Conservation (phyloP, 53 echinoderm and acorn worm species). For the Patiria pectinifera region DNA sequence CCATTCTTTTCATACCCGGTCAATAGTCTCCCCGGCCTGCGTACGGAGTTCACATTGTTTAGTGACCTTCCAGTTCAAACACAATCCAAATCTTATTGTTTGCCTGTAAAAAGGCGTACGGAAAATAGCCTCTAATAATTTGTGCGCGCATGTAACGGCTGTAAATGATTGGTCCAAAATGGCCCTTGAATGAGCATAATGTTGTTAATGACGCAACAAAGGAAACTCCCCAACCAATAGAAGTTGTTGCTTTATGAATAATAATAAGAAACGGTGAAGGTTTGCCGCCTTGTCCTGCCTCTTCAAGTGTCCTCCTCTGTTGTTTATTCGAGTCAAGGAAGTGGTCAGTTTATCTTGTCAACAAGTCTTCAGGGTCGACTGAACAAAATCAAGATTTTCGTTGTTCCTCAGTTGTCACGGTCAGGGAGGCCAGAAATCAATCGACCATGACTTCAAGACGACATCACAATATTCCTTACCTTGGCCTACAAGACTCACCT, state of each 20-base stretch:
- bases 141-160: neutral
- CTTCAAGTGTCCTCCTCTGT: neutral
- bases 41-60: neutral
- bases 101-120: constrained; percentile 22
- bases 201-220: constrained; percentile 41
- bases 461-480: neutral
- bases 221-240: neutral
- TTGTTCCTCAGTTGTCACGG: neutral
- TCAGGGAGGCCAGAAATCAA: neutral
- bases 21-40: constrained; percentile 4
- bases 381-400: neutral
- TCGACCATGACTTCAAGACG: neutral
- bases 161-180: neutral
- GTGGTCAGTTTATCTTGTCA: constrained; percentile 7
- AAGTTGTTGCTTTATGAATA: neutral
- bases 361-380: neutral
- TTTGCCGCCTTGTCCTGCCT: neutral
- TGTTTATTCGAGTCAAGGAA: neutral
- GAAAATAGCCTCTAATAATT: neutral
- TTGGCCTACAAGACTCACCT: neutral
- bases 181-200: constrained; percentile 14
- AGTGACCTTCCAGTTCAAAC: constrained; percentile 6
- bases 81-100: constrained; percentile 1
- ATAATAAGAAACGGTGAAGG: neutral
- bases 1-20: constrained; percentile 19